These are phyloP conservation scores for Lethenteron reissneri DNA, from an alignment of 2,113 vertebrate species.

Conservation along the genomic window DNA sequence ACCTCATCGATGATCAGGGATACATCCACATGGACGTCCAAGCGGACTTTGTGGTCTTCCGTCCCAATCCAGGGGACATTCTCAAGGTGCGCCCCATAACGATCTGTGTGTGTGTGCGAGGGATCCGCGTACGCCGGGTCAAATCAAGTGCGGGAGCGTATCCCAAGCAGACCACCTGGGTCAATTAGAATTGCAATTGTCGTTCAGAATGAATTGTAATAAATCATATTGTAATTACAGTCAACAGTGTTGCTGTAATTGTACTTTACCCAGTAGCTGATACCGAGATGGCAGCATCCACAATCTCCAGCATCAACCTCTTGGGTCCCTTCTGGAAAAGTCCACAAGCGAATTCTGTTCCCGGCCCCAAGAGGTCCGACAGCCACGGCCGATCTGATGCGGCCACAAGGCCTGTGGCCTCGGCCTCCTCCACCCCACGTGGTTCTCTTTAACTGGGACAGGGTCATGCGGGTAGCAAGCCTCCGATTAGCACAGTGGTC, in stretches of 20 bases:
- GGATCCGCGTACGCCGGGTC: not conserved
- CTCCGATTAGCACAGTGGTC: too few relatives aligned
- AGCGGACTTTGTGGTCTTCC: slow-evolving; percentile 61
- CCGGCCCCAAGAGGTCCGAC: too few relatives aligned
- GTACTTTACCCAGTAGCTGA: not conserved
- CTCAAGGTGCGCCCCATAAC: slow-evolving; percentile 35
- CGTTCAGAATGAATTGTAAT: not conserved
- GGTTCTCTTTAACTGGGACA: too few relatives aligned
- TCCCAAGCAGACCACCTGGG: not conserved
- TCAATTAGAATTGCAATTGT: not conserved
- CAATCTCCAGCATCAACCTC: too few relatives aligned
- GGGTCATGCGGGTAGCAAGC: too few relatives aligned
- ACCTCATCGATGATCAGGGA: slow-evolving; percentile 65
- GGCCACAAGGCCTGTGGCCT: too few relatives aligned
- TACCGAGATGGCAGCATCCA: too few relatives aligned
- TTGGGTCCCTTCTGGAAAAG: too few relatives aligned
- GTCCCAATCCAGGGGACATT: slow-evolving; percentile 39
- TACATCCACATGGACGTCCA: slow-evolving; percentile 67
- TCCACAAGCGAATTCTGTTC: too few relatives aligned
- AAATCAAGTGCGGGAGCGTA: not conserved
- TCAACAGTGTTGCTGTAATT: not conserved
- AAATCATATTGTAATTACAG: not conserved
- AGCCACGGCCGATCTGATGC: too few relatives aligned
- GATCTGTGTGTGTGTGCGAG: not conserved
- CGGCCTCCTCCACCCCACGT: too few relatives aligned